Evolutionary conservation across 2,888 invertebrate genomes (phyloP).

Genomic region (Teinopalpus imperialis): DNA sequence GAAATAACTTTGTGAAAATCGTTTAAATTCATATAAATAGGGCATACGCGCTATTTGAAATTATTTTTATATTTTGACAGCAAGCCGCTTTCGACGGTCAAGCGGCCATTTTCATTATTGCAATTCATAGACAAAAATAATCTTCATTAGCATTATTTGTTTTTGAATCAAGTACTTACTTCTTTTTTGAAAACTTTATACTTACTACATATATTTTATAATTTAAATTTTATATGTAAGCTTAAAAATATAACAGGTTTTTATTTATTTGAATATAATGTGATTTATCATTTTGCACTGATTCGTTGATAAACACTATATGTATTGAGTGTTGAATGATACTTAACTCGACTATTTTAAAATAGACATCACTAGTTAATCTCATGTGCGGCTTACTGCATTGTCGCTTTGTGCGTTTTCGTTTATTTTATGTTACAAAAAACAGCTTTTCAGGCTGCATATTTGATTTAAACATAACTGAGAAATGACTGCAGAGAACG

Average conservation of each 20-base stretch:
- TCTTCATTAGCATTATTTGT: constrained; percentile 26
- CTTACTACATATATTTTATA: too few species aligned
- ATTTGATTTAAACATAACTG: constrained; percentile 34
- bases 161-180: constrained; percentile 11
- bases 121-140: constrained; percentile 29
- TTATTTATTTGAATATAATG: too few species aligned
- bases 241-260: too few species aligned
- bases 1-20: constrained; percentile 43
- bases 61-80: constrained; percentile 76
- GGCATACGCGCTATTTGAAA: constrained; percentile 53
- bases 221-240: too few species aligned
- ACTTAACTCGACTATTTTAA: too few species aligned
- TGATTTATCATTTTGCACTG: too few species aligned
- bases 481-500: constrained; percentile 88
- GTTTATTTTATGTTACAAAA: constrained; percentile 36
- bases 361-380: constrained; percentile 30
- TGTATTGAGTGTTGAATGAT: too few species aligned
- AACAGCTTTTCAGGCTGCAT: constrained; percentile 30
- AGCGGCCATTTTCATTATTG: constrained; percentile 73
- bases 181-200: not conserved
- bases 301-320: too few species aligned
- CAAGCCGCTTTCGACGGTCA: constrained; percentile 75
- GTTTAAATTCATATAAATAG: constrained; percentile 40
- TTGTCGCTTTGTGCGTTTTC: constrained; percentile 43
- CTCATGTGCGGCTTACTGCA: constrained; percentile 32